Conservation (phyloP, 2,113 vertebrate species). For the Thamnophis sirtalis region DNA sequence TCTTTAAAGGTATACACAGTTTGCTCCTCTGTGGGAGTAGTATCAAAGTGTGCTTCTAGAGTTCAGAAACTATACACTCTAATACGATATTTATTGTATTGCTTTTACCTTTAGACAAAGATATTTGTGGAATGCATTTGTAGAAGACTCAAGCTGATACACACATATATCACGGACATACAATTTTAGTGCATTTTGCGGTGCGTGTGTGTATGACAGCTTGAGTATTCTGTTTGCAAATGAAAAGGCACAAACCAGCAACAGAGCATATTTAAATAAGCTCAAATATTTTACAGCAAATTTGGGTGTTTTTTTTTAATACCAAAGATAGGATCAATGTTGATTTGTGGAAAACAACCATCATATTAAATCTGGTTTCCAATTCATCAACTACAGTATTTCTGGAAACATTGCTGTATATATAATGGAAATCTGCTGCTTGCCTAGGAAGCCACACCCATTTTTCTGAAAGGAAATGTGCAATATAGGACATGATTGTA, state of each 20-base stretch:
- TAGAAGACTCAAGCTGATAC: background rate
- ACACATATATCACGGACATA: background rate
- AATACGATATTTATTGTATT: background rate
- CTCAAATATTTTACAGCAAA: background rate
- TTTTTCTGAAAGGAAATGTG: background rate
- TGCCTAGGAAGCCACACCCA: background rate
- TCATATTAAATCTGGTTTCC: background rate
- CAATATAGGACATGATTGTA: background rate
- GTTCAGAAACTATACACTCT: background rate
- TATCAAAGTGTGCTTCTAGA: background rate
- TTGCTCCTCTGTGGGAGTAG: background rate
- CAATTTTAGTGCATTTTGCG: background rate
- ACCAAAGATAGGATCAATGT: background rate
- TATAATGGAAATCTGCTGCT: background rate
- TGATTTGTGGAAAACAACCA: background rate
- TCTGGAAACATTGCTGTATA: background rate
- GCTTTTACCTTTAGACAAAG: background rate
- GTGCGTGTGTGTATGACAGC: background rate
- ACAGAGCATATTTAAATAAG: background rate
- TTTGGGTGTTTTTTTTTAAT: background rate
- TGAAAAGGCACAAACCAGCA: background rate
- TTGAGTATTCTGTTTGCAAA: background rate
- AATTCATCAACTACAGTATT: background rate
- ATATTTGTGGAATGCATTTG: background rate
- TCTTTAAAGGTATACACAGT: background rate